Evolutionary conservation across 2,113 vertebrate species (phyloP), one percentile per base, ranked within the genome.

Genomic region (Chroicocephalus ridibundus): DNA sequence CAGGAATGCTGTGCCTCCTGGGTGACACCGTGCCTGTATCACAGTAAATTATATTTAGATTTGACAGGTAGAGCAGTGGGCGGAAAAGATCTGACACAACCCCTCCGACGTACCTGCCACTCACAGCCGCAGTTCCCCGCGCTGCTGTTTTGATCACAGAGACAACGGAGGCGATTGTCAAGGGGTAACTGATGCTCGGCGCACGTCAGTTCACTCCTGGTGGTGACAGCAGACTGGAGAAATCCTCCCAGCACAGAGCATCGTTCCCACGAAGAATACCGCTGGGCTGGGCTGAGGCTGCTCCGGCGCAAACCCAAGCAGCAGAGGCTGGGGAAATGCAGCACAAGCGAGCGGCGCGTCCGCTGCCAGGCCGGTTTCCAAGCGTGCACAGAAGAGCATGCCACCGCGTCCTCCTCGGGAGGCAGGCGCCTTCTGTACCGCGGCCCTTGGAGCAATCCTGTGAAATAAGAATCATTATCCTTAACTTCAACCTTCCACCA

Each of bases 61-160:
- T 44, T 90, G 93, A 90, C 90, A 95, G 69, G 68, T 20, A 38
- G 78, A 87, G 75, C 85, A 62, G 96, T 32, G 40, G 68, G 85
- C 82, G 85, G 90, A 74, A 49, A 49, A 82, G 85, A 86, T 85
- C 82, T 90, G 93, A 86, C 90, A 96, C 82, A 83, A 66, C 10
- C 76, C 40, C 60, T 88, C 88, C 94, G 74, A 55, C 10, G 3
- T 15, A 77, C 13, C 90, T 94, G 93, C 88, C 94, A 69, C 76
- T 96, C 93, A 72, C 51, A 57, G 84, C 51, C 66, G 19, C 86
- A 7, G 57, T 1, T 82, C 55, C 75, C 87, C 13, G 60, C 0
- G 2, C 87, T 31, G 90, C 76, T 84, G 84, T 92, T 96, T 84
- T 94, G 90, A 97, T 96, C 93, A 60, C 60, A 71, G 84, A 72